Conservation (phyloP, 2,113 vertebrate genomes). For the Chauna torquata region DNA sequence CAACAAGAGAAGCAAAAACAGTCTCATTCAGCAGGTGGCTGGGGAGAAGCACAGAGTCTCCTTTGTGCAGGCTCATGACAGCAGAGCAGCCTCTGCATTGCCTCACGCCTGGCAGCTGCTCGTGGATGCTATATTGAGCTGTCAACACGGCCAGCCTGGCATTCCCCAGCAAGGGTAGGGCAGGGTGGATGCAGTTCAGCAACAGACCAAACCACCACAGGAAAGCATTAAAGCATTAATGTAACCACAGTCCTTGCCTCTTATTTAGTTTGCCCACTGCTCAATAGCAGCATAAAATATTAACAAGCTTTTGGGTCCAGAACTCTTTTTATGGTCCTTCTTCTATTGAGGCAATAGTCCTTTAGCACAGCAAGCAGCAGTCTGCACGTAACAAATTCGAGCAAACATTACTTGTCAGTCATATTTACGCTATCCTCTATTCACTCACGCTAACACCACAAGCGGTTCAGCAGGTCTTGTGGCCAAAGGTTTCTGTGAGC, state of each 20-base stretch:
- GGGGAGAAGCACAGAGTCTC: neutral
- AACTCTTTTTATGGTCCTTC: neutral
- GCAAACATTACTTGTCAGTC: neutral
- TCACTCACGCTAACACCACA: neutral
- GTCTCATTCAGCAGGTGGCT: conserved; percentile 24
- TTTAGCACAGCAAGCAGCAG: neutral
- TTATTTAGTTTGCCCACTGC: neutral
- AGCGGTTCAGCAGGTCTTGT: neutral
- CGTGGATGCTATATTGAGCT: fast-evolving
- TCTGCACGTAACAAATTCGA: neutral
- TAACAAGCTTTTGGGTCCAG: neutral
- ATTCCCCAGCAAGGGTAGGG: neutral
- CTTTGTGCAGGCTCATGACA: neutral
- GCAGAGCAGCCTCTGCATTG: neutral
- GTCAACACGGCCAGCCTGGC: neutral
- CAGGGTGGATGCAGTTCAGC: fast-evolving
- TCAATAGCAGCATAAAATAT: neutral
- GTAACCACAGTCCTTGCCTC: neutral
- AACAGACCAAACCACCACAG: neutral
- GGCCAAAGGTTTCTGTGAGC: neutral
- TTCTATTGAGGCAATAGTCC: neutral
- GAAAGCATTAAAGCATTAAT: neutral
- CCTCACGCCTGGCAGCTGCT: neutral
- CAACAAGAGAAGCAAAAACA: neutral
- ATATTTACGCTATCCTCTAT: neutral